Evolutionary conservation across 2,888 invertebrate genomes (phyloP).

Genomic region (Drosophila neonasuta): DNA sequence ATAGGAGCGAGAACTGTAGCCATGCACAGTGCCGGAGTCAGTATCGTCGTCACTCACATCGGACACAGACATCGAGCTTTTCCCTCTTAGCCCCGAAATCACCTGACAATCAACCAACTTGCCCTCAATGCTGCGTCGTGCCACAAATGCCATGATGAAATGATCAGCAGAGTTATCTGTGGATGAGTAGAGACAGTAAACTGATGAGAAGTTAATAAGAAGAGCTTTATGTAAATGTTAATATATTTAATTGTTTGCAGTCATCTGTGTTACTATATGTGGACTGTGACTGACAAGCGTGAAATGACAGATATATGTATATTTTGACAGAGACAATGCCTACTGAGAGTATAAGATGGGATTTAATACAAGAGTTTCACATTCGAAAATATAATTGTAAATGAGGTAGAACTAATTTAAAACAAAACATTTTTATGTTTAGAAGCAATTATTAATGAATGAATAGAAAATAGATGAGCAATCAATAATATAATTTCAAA

Average conservation of each 20-base stretch:
- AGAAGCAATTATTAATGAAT: too few species aligned
- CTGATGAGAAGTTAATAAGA: not conserved
- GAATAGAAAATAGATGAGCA: too few species aligned
- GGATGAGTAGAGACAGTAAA: not conserved
- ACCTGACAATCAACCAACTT: conserved; percentile 53
- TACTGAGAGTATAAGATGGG: not conserved
- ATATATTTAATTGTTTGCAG: conserved; percentile 16
- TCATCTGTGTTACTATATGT: conserved; percentile 30
- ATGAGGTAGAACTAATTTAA: too few species aligned
- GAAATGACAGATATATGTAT: too few species aligned
- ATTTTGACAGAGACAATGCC: not conserved
- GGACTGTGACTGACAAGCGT: conserved; percentile 3
- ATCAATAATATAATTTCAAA: too few species aligned
- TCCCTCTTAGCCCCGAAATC: conserved; percentile 22
- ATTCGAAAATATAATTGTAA: too few species aligned
- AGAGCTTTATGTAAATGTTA: conserved; percentile 21
- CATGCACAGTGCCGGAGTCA: conserved; percentile 26
- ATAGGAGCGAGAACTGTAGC: conserved; percentile 55
- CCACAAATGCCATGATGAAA: conserved; percentile 34
- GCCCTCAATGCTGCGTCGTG: conserved; percentile 51
- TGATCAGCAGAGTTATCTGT: conserved; percentile 21
- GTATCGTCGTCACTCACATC: conserved; percentile 58
- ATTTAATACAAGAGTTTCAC: not conserved
- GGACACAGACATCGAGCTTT: conserved; percentile 9
- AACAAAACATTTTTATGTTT: too few species aligned